Evolutionary conservation across 1,140 invertebrate genomes (phyloP).

Genomic region (Panagrolaimus sp.): DNA sequence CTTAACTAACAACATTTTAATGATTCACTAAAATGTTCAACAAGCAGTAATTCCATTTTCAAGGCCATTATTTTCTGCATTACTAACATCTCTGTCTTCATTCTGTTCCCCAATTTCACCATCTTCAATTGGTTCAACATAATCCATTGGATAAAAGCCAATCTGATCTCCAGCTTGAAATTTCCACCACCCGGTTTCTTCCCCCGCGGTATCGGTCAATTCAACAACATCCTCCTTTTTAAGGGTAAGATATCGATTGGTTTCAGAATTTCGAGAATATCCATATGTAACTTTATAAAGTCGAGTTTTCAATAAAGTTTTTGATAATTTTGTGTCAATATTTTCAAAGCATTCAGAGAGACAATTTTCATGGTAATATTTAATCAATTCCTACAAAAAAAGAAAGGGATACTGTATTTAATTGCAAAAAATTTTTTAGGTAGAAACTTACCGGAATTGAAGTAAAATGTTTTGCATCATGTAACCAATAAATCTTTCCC

Average conservation of each 20-base stretch:
- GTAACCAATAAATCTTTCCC: background rate
- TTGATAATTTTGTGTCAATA: background rate
- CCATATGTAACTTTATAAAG: background rate
- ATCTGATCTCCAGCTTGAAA: background rate
- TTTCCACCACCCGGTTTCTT: slow-evolving; percentile 3
- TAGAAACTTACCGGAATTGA: background rate
- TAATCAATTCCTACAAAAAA: background rate
- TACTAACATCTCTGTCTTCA: too few relatives aligned
- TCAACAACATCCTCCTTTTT: background rate
- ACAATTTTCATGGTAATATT: background rate
- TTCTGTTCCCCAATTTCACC: background rate
- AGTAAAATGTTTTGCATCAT: background rate
- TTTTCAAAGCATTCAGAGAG: slow-evolving; percentile 13
- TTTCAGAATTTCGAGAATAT: background rate
- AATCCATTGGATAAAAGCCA: slow-evolving; percentile 11
- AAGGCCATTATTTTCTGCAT: too few relatives aligned
- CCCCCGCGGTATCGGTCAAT: background rate
- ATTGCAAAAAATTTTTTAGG: background rate
- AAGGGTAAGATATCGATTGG: background rate
- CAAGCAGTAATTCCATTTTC: too few relatives aligned
- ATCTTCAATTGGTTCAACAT: background rate
- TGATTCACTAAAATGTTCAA: too few relatives aligned
- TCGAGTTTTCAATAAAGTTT: background rate
- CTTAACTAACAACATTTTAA: too few relatives aligned
- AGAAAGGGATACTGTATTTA: background rate